These are phyloP conservation scores for Ptiloglossa arizonensis DNA, from an alignment of 1,140 invertebrate species.

Conservation along the genomic window DNA sequence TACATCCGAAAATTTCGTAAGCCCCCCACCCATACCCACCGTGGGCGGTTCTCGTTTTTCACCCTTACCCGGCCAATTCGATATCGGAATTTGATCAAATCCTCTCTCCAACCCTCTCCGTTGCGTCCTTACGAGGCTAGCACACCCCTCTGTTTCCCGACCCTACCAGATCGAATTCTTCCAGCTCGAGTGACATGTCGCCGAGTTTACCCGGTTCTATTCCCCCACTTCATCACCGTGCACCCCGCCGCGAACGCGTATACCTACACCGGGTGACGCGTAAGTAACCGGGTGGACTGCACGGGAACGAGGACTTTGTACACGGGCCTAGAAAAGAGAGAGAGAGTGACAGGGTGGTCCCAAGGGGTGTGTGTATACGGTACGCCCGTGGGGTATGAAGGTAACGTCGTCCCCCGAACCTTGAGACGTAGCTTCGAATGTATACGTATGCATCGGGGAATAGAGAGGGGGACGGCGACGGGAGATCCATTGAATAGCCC, in stretches of 20 bases:
- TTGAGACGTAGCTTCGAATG: slow-evolving; percentile 45
- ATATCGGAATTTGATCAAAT: slow-evolving; percentile 80
- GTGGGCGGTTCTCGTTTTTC: slow-evolving; percentile 36
- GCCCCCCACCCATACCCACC: slow-evolving; percentile 28
- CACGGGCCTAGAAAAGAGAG: neutral
- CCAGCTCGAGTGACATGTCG: slow-evolving; percentile 79
- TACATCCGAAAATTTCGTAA: slow-evolving; percentile 65
- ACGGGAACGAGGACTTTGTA: too few species aligned
- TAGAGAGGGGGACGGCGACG: slow-evolving; percentile 18
- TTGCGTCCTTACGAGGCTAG: slow-evolving; percentile 29
- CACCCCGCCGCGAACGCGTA: slow-evolving; percentile 13
- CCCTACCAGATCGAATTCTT: slow-evolving; percentile 78
- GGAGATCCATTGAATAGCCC: slow-evolving; percentile 73
- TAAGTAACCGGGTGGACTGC: slow-evolving; percentile 36
- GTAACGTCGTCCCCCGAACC: slow-evolving; percentile 41
- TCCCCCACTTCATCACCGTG: too few species aligned
- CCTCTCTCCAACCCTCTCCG: slow-evolving; percentile 57
- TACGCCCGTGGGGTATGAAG: slow-evolving; percentile 9
- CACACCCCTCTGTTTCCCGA: slow-evolving; percentile 40
- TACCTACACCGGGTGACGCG: slow-evolving; percentile 25
- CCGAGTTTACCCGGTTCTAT: slow-evolving; percentile 77
- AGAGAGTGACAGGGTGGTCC: neutral
- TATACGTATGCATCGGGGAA: slow-evolving; percentile 48
- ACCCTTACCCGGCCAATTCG: slow-evolving; percentile 73
- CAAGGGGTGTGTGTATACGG: neutral